Percentiles rank a stretch among this genome's conserved stretches.
phyloP scores from a whole-genome alignment of 2,888 invertebrate genomes.

The Acleris laterana region DNA sequence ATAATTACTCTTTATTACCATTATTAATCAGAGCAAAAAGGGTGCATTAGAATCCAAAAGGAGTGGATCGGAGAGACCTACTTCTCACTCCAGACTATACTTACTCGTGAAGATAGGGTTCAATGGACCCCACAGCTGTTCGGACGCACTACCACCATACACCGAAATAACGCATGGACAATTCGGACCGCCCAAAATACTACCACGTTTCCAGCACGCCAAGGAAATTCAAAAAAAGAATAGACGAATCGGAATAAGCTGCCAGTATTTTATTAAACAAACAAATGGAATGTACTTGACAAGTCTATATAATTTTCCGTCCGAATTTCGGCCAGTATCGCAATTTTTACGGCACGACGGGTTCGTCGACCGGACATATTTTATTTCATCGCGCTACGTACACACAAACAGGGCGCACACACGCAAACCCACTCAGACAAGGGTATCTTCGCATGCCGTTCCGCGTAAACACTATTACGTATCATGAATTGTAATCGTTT shows the following conservation, averaged over 20 bases:
- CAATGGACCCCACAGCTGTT: conserved; percentile 36
- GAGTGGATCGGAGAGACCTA: too few relatives aligned
- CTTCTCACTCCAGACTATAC: background rate
- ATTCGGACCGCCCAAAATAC: conserved; percentile 24
- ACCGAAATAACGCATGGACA: conserved; percentile 36
- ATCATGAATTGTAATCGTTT: conserved; percentile 67
- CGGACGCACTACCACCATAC: conserved; percentile 12
- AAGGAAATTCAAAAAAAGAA: background rate
- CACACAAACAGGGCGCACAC: conserved; percentile 73
- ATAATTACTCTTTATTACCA: too few relatives aligned
- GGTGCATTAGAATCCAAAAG: too few relatives aligned
- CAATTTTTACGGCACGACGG: conserved; percentile 83
- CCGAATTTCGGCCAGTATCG: conserved; percentile 81
- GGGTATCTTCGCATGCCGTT: conserved; percentile 71
- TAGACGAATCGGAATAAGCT: background rate
- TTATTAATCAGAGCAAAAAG: too few relatives aligned
- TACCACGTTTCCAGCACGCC: background rate
- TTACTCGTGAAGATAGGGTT: conserved; percentile 26
- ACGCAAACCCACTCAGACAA: conserved; percentile 71
- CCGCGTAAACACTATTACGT: conserved; percentile 74
- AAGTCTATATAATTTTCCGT: conserved; percentile 60
- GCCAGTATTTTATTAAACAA: background rate
- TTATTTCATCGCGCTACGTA: conserved; percentile 84
- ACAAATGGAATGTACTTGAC: background rate
- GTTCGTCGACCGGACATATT: conserved; percentile 84